A percentile compares a stretch with the other conserved stretches of the same genome.
Evolutionary conservation across 2,888 invertebrate species (phyloP).

Genomic region (Ennomos fuscantarius): DNA sequence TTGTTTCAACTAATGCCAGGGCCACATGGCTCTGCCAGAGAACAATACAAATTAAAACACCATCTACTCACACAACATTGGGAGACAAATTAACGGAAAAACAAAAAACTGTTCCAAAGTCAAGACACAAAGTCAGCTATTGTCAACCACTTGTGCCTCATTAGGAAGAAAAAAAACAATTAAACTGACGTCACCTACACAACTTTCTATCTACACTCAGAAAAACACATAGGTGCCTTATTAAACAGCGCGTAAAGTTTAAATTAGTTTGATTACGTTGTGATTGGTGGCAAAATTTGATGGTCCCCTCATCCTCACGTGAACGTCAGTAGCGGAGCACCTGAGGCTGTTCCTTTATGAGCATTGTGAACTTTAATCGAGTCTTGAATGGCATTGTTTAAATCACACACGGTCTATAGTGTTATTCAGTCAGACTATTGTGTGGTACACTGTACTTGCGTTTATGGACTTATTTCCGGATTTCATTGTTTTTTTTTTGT

Average conservation of each 20-base stretch:
- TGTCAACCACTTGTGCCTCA: slow-evolving; percentile 81
- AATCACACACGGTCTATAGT: slow-evolving; percentile 61
- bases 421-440: slow-evolving; percentile 44
- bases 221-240: slow-evolving; percentile 39
- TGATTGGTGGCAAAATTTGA: slow-evolving; percentile 29
- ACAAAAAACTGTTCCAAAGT: slow-evolving; percentile 61
- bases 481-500: too few species aligned
- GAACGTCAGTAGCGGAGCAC: slow-evolving; percentile 66
- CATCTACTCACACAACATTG: slow-evolving; percentile 35
- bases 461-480: slow-evolving; percentile 5
- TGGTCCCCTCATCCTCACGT: slow-evolving; percentile 58
- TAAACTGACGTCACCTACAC: slow-evolving; percentile 64
- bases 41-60: too few species aligned
- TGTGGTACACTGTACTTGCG: slow-evolving; percentile 43
- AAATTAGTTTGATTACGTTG: slow-evolving; percentile 39
- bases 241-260: slow-evolving; percentile 40
- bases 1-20: too few species aligned
- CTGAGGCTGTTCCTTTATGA: slow-evolving; percentile 75
- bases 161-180: slow-evolving; percentile 80
- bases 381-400: slow-evolving; percentile 77
- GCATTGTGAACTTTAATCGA: slow-evolving; percentile 78
- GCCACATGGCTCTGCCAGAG: too few species aligned
- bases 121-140: slow-evolving; percentile 75
- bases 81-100: slow-evolving; percentile 70
- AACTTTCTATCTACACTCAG: slow-evolving; percentile 37